These are phyloP conservation scores for Gobionotothen gibberifrons DNA, from an alignment of 2,797 vertebrate genomes.

Conservation along the genomic window DNA sequence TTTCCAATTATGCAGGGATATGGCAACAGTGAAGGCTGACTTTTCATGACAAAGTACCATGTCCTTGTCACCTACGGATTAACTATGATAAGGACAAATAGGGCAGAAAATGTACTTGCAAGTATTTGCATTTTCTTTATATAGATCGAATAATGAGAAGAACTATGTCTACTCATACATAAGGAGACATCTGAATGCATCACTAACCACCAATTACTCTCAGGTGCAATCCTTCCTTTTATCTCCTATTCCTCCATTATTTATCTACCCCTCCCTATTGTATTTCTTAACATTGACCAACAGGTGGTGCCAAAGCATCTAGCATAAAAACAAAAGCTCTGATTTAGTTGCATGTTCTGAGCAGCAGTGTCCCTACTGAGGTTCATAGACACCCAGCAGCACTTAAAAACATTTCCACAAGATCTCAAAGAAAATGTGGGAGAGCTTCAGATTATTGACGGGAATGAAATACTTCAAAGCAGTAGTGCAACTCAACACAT, in stretches of 20 bases:
- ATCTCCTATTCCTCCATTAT: neutral
- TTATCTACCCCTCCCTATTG: constrained; percentile 4
- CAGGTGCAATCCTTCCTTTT: neutral
- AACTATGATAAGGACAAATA: neutral
- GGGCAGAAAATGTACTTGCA: too few species aligned
- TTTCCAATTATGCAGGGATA: neutral
- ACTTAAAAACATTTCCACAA: constrained; percentile 21
- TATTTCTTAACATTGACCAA: constrained; percentile 44
- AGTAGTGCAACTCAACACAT: neutral
- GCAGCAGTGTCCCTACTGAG: neutral
- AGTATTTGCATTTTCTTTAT: too few species aligned
- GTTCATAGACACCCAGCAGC: constrained; percentile 21
- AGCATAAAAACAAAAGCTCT: constrained; percentile 10
- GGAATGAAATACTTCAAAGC: constrained; percentile 10
- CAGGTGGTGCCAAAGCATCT: constrained; percentile 61
- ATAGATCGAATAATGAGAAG: neutral
- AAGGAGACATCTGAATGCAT: neutral
- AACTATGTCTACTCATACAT: neutral
- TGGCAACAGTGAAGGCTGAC: neutral
- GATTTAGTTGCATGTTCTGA: constrained; percentile 19
- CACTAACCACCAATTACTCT: constrained; percentile 6
- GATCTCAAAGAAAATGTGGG: neutral
- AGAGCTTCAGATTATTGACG: neutral
- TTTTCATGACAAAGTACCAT: neutral
- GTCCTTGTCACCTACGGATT: neutral